Conservation (phyloP, 2,113 vertebrate species). For the Zootoca vivipara region DNA sequence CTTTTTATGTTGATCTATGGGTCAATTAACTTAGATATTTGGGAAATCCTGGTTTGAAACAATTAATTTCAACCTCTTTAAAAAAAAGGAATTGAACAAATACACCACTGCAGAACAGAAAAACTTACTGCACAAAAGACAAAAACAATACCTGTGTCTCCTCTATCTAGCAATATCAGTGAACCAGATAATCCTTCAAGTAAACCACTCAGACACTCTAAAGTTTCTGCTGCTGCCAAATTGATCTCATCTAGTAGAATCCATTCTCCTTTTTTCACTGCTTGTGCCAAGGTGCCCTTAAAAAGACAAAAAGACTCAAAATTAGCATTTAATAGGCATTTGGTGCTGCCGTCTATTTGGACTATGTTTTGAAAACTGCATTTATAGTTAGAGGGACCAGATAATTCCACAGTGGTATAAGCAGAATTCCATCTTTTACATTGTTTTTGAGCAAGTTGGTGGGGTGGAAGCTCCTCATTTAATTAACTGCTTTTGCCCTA, state of each 20-base stretch:
- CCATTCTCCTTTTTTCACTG: slow-evolving; percentile 96
- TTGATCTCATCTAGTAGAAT: slow-evolving; percentile 98
- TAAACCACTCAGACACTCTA: slow-evolving; percentile 95
- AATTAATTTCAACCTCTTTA: not conserved
- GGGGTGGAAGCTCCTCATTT: not conserved
- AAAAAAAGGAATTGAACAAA: fast-evolving
- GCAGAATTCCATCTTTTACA: not conserved
- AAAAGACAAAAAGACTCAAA: slow-evolving; percentile 35
- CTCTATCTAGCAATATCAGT: slow-evolving; percentile 91
- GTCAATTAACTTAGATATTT: too few species aligned
- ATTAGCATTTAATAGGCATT: not conserved
- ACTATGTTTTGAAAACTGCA: not conserved
- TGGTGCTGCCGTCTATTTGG: not conserved
- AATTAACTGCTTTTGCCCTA: not conserved
- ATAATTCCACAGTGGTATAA: not conserved
- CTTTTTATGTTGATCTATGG: too few species aligned
- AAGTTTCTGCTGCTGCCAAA: slow-evolving; percentile 92
- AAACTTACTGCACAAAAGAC: not conserved
- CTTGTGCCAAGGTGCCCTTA: slow-evolving; percentile 91
- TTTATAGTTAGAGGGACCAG: not conserved
- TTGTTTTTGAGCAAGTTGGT: not conserved
- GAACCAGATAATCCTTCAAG: slow-evolving; percentile 91
- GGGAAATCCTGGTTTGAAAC: too few species aligned
- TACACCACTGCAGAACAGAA: not conserved
- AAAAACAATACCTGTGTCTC: slow-evolving; percentile 87